Percentiles rank a stretch among this genome's conserved stretches.
Conservation (phyloP, 2,888 invertebrate species). For the Cephus runcator region DNA sequence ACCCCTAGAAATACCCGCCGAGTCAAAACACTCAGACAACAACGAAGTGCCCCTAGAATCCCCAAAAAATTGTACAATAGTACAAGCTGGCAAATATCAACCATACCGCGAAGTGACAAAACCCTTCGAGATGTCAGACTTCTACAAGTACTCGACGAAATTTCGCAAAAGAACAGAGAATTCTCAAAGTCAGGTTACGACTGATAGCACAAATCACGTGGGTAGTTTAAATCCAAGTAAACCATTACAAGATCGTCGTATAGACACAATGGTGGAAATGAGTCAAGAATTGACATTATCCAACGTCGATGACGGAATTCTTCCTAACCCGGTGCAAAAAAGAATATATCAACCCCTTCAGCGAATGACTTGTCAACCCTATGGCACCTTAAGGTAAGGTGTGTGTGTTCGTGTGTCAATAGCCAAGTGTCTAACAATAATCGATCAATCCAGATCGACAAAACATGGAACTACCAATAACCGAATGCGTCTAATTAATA, state of each 20-base stretch:
- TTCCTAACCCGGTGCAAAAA: conserved; percentile 44
- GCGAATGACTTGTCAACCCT: conserved; percentile 55
- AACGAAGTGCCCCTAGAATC: conserved; percentile 75
- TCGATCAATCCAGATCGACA: neutral
- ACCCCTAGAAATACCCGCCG: conserved; percentile 70
- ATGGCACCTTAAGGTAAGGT: conserved; percentile 42
- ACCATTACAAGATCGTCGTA: conserved; percentile 23
- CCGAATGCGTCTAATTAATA: neutral
- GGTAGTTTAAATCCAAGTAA: neutral
- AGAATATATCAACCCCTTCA: conserved; percentile 53
- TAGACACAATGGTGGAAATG: conserved; percentile 25
- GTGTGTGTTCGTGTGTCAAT: neutral
- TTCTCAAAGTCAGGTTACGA: neutral
- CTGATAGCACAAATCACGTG: neutral
- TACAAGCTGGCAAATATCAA: conserved; percentile 89
- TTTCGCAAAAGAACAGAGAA: conserved; percentile 73
- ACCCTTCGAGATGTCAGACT: conserved; percentile 98
- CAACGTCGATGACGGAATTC: conserved; percentile 14
- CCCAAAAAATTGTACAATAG: conserved; percentile 85
- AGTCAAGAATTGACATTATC: conserved; percentile 16
- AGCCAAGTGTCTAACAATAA: neutral
- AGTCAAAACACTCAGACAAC: conserved; percentile 68
- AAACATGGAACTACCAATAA: neutral
- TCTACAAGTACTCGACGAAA: conserved; percentile 97
- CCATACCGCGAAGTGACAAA: conserved; percentile 94